Evolutionary conservation across 2,113 vertebrate species (phyloP), one percentile per base, ranked within the genome.

Genomic region (Cebus imitator): DNA sequence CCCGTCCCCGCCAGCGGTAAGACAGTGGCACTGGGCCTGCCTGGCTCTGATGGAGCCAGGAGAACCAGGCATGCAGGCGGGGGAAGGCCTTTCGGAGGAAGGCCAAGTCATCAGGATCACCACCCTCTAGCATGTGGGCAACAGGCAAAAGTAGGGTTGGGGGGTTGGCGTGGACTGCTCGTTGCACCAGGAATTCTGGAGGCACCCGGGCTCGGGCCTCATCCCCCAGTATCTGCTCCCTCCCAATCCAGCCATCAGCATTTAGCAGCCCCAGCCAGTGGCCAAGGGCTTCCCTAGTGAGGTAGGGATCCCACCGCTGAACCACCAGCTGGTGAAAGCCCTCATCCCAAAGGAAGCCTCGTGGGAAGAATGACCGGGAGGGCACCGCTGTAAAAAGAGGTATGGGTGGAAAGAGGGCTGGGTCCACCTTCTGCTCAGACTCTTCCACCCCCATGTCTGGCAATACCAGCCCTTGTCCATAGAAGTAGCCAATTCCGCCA

Each of bases 281-380:
- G 1, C 98, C 99, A 2, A 99, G 84, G 5, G 98, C 98, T 84
- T 99, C 99, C 0, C 98, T 98, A 9, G 99, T 99, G 85, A 99
- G 98, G 6, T 97, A 98, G 0, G 99, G 98, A 78, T 99, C 99
- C 99, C 99, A 99, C 87, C 99, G 99, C 58, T 98, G 98, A 58
- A 99, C 96, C 83, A 99, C 98, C 64, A 99, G 98, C 97, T 99
- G 99, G 97, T 99, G 99, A 96, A 99, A 99, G 37, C 99, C 99
- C 88, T 99, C 99, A 0, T 99, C 99, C 99, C 99, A 99, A 21
- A 99, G 99, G 97, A 99, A 99, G 21, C 99, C 99, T 0, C 99
- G 98, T 0, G 99, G 99, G 92, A 99, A 99, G 97, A 99, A 99
- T 20, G 99, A 99, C 45, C 99, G 99, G 0, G 99, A 99, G 0